These are phyloP conservation scores for Apeira syringaria DNA, from an alignment of 2,888 invertebrate species.

Conservation along the genomic window DNA sequence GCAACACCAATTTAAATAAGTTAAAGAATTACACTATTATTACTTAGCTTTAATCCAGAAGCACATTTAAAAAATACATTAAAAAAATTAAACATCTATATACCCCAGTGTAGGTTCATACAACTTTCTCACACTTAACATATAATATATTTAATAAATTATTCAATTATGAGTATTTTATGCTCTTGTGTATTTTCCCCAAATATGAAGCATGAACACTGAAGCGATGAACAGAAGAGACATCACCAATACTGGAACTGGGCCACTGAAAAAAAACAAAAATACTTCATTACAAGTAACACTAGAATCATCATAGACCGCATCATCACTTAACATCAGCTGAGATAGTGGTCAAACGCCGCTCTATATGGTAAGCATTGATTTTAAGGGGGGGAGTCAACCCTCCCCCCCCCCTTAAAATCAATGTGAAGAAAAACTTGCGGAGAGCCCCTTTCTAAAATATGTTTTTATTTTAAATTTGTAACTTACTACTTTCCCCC, in stretches of 20 bases:
- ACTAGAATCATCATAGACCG: too few species aligned
- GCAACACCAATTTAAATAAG: neutral
- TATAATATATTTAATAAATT: constrained; percentile 29
- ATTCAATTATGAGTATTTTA: constrained; percentile 37
- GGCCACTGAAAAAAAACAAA: constrained; percentile 89
- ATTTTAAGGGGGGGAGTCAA: too few species aligned
- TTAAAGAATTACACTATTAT: constrained; percentile 29
- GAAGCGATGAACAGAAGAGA: constrained; percentile 99
- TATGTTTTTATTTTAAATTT: too few species aligned
- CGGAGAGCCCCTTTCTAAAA: too few species aligned
- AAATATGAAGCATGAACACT: constrained; percentile 99
- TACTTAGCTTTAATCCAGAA: constrained; percentile 55
- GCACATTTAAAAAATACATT: constrained; percentile 49
- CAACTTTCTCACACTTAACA: constrained; percentile 40
- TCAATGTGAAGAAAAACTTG: too few species aligned
- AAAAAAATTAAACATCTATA: constrained; percentile 26
- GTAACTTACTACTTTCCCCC: too few species aligned
- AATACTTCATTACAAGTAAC: too few species aligned
- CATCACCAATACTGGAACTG: constrained; percentile 99
- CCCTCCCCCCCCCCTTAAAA: too few species aligned
- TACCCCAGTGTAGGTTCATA: constrained; percentile 28
- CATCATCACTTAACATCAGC: too few species aligned
- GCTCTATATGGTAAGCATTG: too few species aligned
- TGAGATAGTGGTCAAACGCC: too few species aligned
- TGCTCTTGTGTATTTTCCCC: constrained; percentile 98